A percentile compares a stretch with the other conserved stretches of the same genome.
phyloP scores from a whole-genome alignment of 2,888 invertebrate species.

The Morpho deidamia region DNA sequence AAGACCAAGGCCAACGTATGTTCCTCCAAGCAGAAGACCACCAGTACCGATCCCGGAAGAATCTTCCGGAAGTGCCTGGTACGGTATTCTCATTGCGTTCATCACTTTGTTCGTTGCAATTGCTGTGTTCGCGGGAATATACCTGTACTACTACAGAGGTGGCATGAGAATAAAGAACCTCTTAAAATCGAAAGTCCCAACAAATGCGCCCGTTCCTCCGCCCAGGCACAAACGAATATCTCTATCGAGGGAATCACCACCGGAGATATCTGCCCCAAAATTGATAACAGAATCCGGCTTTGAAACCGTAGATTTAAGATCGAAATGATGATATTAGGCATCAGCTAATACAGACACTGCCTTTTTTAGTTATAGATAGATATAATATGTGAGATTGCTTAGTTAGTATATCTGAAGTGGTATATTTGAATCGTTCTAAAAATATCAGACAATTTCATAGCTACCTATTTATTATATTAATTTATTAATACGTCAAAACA shows the following conservation, averaged over 20 bases:
- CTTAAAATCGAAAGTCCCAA: slow-evolving; percentile 66
- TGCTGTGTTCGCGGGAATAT: slow-evolving; percentile 82
- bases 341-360: slow-evolving; percentile 32
- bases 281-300: slow-evolving; percentile 65
- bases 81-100: slow-evolving; percentile 80
- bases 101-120: slow-evolving; percentile 82
- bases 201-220: slow-evolving; percentile 61
- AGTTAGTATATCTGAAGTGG: background rate
- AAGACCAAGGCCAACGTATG: slow-evolving; percentile 64
- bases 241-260: slow-evolving; percentile 56
- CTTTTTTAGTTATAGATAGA: slow-evolving; percentile 33
- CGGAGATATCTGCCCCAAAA: slow-evolving; percentile 56
- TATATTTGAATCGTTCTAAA: no score
- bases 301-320: slow-evolving; percentile 59
- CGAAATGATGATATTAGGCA: slow-evolving; percentile 23
- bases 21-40: slow-evolving; percentile 60
- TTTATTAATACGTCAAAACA: no score
- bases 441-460: no score
- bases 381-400: slow-evolving; percentile 14
- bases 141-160: slow-evolving; percentile 87
- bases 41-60: slow-evolving; percentile 63
- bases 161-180: slow-evolving; percentile 82
- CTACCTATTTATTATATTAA: no score
- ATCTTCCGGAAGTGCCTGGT: slow-evolving; percentile 67
- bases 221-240: slow-evolving; percentile 64